Conservation (phyloP, 1,140 invertebrate species). For the Pristionchus pacificus region DNA sequence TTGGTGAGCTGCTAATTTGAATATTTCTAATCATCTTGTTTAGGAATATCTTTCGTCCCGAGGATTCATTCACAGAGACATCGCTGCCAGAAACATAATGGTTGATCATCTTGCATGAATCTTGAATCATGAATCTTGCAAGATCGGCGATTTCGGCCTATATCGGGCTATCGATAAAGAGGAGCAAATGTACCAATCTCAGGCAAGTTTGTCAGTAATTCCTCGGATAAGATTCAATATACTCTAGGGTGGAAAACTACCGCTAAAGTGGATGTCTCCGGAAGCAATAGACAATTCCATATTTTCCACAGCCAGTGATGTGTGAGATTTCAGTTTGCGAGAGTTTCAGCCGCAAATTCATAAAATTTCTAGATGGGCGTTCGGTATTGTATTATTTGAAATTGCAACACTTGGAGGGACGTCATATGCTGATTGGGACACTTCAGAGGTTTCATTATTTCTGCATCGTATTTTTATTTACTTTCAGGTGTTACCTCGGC, state of each 20-base stretch:
- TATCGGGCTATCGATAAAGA: constrained; percentile 61
- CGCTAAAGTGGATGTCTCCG: constrained; percentile 50
- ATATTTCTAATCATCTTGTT: constrained; percentile 8
- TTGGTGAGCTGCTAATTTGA: constrained; percentile 36
- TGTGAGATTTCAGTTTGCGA: no score
- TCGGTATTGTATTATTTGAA: constrained; percentile 62
- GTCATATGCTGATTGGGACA: constrained; percentile 56
- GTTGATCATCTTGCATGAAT: no score
- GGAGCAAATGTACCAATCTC: constrained; percentile 59
- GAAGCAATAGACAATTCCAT: constrained; percentile 61
- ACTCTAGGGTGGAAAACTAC: constrained; percentile 33
- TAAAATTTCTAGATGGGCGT: constrained; percentile 62
- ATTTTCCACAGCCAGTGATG: constrained; percentile 61
- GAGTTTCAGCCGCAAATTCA: no score
- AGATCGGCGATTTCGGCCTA: constrained; percentile 61
- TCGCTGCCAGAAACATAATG: constrained; percentile 61
- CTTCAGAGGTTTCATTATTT: neutral
- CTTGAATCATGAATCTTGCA: constrained; percentile 51
- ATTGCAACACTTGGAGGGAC: constrained; percentile 60
- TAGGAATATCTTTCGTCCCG: constrained; percentile 61
- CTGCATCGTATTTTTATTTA: neutral
- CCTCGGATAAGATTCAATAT: no score
- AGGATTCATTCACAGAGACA: constrained; percentile 61
- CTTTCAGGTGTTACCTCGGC: constrained; percentile 55
- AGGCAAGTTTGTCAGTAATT: neutral